Base-by-base conservation (phyloP, 1,140 invertebrate species). In the Centruroides vittatus region DNA sequence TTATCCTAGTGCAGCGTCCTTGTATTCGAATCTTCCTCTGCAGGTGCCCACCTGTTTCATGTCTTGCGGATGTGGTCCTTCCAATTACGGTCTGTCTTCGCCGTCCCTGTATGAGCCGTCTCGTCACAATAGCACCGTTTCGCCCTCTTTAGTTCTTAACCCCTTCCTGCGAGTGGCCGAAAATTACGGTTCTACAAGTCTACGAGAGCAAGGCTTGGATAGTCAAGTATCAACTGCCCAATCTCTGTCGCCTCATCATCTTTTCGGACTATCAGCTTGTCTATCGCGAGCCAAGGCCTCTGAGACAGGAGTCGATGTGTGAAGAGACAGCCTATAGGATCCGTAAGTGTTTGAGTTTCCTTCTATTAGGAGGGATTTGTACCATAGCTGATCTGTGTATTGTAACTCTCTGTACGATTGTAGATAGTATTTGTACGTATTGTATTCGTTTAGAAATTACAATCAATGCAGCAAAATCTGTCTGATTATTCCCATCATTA, bases 31-130 rank as follows among this genome's bases (percentile, higher is more conserved):
- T 3, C n/a, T 63, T 12, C 52, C 55, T 4, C 59, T 64, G 0
- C 62, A 59, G 9, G 55, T 64, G 3, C 55, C 62, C 11, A 56
- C 64, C 6, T 65, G 61, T 48, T 60, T 65, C 54, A 65, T 65
- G 64, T 60, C 64, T 11, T 65, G 64, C 47, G 64, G 64, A 8
- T 65, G 64, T 41, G 64, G 64, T 12, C 64, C 64, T 35, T 61
- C 60, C 35, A 58, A 58, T 1, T 63, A 63, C 51, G 59, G 62
- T 7, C 50, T 64, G 48, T 12, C 35, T 8, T 35, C 55, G n/a
- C 12, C 50, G 50, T 52, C 52, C 34, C 56, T 58, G 3, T 59
- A 57, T 7, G 54, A 55, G 4, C 54, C 57, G 5, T 49, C 36
- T 41, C 59, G 58, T 57, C 59, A 56, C 9, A 35, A 36, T 6